These are phyloP conservation scores for Lypha dubia DNA, from an alignment of 2,888 invertebrate genomes.

Conservation along the genomic window DNA sequence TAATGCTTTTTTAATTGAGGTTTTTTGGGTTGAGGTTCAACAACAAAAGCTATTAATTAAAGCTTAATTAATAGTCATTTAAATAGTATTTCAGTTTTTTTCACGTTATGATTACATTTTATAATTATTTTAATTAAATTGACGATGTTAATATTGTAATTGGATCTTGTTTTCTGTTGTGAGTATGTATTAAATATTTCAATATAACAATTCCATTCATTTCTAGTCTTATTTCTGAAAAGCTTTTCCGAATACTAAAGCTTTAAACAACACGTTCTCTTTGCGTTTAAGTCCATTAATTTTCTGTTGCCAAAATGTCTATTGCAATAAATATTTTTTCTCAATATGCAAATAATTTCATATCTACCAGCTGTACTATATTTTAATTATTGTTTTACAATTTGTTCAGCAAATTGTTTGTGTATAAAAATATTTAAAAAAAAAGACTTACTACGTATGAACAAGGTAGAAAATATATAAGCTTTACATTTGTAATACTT, in stretches of 20 bases:
- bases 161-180: no score
- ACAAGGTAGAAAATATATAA: neutral
- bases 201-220: no score
- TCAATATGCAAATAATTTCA: slow-evolving; percentile 20
- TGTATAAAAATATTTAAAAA: slow-evolving; percentile 12
- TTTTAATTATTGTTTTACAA: slow-evolving; percentile 43
- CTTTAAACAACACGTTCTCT: neutral
- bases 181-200: no score
- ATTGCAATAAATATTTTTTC: slow-evolving; percentile 6
- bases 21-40: no score
- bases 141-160: no score
- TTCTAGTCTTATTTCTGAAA: neutral
- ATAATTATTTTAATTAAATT: no score
- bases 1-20: no score
- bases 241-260: neutral
- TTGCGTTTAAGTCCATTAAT: neutral
- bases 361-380: slow-evolving; percentile 15
- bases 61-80: no score
- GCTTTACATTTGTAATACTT: slow-evolving; percentile 17
- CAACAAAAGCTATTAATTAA: no score
- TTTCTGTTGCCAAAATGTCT: slow-evolving; percentile 53
- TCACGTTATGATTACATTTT: no score
- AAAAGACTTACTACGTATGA: neutral
- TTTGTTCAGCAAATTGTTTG: slow-evolving; percentile 50
- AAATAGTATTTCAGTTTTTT: no score